Conservation (phyloP, 2,888 invertebrate species). For the Bembecia ichneumoniformis region DNA sequence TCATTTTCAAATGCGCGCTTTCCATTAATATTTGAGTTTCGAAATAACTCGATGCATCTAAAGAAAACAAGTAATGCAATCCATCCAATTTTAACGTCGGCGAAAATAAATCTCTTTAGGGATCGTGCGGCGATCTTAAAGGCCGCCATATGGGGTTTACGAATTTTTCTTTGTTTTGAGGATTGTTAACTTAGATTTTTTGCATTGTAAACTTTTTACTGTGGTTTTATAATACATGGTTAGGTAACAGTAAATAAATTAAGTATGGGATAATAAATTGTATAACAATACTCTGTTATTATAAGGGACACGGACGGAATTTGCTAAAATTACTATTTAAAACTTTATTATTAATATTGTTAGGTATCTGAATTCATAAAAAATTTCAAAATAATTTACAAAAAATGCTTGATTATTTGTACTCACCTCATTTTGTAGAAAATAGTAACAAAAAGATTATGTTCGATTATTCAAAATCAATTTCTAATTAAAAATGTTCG, state of each 20-base stretch:
- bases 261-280: neutral
- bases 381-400: no score
- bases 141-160: conserved; percentile 62
- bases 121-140: conserved; percentile 34
- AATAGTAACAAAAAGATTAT: no score
- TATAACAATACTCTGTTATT: no score
- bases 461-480: no score
- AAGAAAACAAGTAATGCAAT: conserved; percentile 22
- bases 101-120: conserved; percentile 46
- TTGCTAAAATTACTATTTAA: no score
- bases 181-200: conserved; percentile 41
- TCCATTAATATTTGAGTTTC: conserved; percentile 34
- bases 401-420: no score
- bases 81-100: conserved; percentile 23
- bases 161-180: conserved; percentile 58
- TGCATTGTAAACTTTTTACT: conserved; percentile 33
- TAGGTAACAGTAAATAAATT: conserved; percentile 23
- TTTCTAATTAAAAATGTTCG: no score
- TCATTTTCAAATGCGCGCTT: conserved; percentile 18
- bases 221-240: conserved; percentile 32
- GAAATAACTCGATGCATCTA: neutral
- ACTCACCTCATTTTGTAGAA: no score
- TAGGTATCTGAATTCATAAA: no score
- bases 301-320: no score
- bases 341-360: no score